Conservation (phyloP, 1,140 invertebrate species). For the Bradynema listronoti region DNA sequence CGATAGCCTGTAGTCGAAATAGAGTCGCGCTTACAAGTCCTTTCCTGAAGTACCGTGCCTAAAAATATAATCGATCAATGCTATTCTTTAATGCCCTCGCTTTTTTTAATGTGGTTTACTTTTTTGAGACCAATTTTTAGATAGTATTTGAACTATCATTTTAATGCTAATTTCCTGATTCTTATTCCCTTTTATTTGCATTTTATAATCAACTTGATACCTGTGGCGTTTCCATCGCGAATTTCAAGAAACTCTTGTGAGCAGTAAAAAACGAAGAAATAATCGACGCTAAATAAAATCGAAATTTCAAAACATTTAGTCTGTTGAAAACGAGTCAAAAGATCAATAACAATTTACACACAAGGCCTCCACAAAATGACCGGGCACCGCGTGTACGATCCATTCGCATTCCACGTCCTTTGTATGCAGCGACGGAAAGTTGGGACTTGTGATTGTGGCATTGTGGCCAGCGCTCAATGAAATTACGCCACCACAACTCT, state of each 20-base stretch:
- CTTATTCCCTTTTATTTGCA: too few species aligned
- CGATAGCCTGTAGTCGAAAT: slow-evolving; percentile 22
- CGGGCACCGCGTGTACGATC: slow-evolving; percentile 43
- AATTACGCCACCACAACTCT: slow-evolving; percentile 49
- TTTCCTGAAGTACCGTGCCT: slow-evolving; percentile 27
- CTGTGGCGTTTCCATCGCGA: slow-evolving; percentile 44
- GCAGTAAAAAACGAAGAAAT: slow-evolving; percentile 43
- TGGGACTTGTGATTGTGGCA: slow-evolving; percentile 38
- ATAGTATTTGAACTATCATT: too few species aligned
- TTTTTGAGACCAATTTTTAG: too few species aligned
- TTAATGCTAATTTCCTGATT: slow-evolving; percentile 25
- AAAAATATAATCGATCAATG: too few species aligned
- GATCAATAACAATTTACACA: slow-evolving; percentile 16
- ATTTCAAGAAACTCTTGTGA: slow-evolving; percentile 37
- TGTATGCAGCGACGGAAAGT: slow-evolving; percentile 47
- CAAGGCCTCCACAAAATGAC: slow-evolving; percentile 48
- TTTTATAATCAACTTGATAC: slow-evolving; percentile 16
- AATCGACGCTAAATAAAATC: slow-evolving; percentile 29
- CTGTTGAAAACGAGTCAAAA: too few species aligned
- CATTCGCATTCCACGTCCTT: slow-evolving; percentile 42
- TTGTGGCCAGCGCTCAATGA: slow-evolving; percentile 25
- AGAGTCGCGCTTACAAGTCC: slow-evolving; percentile 18
- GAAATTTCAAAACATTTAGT: neutral
- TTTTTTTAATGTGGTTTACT: too few species aligned
- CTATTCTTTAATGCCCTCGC: too few species aligned